Evolutionary conservation across 2,113 vertebrate genomes (phyloP).

Genomic region (Thoracochromis brauschi): DNA sequence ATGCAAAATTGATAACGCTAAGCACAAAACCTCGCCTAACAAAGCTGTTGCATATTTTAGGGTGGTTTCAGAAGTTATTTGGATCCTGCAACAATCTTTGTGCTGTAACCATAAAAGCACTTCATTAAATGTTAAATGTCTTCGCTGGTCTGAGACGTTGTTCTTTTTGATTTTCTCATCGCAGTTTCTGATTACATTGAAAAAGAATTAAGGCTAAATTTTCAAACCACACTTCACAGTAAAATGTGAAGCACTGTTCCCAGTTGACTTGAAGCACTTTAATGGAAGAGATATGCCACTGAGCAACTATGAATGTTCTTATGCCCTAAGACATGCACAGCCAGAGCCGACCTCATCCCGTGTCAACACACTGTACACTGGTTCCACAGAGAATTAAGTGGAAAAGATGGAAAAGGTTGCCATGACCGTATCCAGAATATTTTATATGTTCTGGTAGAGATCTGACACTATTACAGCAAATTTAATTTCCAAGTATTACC

Average conservation of each 20-base stretch:
- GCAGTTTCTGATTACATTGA: not conserved
- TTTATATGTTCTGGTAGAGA: not conserved
- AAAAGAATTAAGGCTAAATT: not conserved
- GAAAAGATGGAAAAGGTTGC: not conserved
- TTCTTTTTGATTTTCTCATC: slow-evolving; percentile 13
- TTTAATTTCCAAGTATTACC: not conserved
- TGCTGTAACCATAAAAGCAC: not conserved
- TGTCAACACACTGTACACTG: not conserved
- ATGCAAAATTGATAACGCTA: slow-evolving; percentile 44
- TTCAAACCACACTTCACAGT: not conserved
- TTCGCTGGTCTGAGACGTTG: not conserved
- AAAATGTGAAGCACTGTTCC: not conserved
- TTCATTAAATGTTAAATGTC: slow-evolving; percentile 34
- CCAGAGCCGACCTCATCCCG: not conserved
- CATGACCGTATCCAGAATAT: not conserved
- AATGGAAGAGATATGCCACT: not conserved
- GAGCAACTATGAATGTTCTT: not conserved
- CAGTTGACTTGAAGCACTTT: not conserved
- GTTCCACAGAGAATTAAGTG: not conserved
- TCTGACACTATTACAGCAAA: not conserved
- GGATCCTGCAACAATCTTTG: slow-evolving; percentile 13
- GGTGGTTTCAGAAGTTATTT: slow-evolving; percentile 11
- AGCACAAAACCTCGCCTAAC: slow-evolving; percentile 30
- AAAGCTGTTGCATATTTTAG: slow-evolving; percentile 53
- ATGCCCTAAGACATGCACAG: not conserved